Base-by-base conservation (phyloP, 2,113 vertebrate species). In the Gymnogyps californianus region DNA sequence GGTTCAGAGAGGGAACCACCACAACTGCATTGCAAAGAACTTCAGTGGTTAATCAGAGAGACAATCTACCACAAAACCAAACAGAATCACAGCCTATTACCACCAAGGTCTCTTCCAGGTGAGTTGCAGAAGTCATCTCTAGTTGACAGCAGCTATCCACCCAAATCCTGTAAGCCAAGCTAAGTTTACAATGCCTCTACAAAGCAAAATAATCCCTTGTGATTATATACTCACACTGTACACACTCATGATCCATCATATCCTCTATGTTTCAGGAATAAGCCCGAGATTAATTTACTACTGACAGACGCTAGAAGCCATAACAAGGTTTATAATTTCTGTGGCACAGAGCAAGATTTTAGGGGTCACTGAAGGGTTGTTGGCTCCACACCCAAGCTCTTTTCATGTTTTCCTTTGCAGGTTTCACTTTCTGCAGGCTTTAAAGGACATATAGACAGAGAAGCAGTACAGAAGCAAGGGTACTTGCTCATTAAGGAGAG, bases 351-450 rank as follows among this genome's bases (percentile, higher is more conserved):
- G 40, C 13, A 82, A 82, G 74, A 65, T 72, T 72, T 65, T 12
- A 52, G n/a, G 61, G 58, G 71, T 94, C 49, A 92, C 44, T 84
- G 16, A 72, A 42, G 40, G 29, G 46, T 49, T 87, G 21, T 2
- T 75, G 36, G 28, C 44, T 83, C 74, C 59, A 89, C 36, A 87
- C 13, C 19, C 66, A 70, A 88, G 46, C 20, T 70, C 52, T 67
- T 46, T 47, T 38, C n/a, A 22, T 18, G 24, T 55, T 74, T 87
- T 89, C 44, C 82, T 94, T 54, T 36, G 32, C 32, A 86, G 46
- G 81, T 95, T 89, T 95, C 92, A 79, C 74, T 89, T 87, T 96
- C 74, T 47, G 40, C 16, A 54, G 38, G 16, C 61, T 91, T 87
- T 61, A 42, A 42, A 67, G 58, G 25, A 72, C 54, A 40, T 22